phyloP scores from a whole-genome alignment of 2,113 vertebrate genomes.

The Rhinopithecus roxellana region DNA sequence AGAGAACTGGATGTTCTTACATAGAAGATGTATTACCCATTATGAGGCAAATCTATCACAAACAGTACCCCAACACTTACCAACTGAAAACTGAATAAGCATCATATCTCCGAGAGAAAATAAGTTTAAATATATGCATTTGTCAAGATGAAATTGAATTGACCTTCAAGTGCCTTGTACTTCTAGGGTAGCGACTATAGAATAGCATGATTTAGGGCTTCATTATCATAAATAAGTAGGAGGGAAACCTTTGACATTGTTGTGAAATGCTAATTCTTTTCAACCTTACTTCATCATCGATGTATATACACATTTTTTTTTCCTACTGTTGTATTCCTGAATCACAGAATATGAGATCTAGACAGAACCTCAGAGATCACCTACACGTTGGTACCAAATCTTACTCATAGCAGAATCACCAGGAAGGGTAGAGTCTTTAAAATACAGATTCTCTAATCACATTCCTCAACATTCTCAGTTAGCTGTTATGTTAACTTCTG shows the following conservation, averaged over 20 bases:
- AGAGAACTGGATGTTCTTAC: slow-evolving; percentile 59
- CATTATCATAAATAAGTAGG: neutral
- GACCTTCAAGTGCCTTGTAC: slow-evolving; percentile 42
- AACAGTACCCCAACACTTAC: slow-evolving; percentile 36
- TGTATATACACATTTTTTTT: neutral
- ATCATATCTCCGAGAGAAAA: slow-evolving; percentile 42
- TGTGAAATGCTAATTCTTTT: neutral
- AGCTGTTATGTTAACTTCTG: neutral
- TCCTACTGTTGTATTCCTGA: neutral
- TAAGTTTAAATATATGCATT: slow-evolving; percentile 59
- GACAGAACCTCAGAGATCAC: neutral
- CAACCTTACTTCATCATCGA: slow-evolving; percentile 10
- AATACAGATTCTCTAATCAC: neutral
- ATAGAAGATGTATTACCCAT: slow-evolving; percentile 53
- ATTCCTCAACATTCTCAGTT: neutral
- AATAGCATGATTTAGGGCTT: neutral
- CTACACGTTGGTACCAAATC: neutral
- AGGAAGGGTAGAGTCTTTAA: neutral
- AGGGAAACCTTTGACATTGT: neutral
- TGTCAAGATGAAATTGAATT: slow-evolving; percentile 59
- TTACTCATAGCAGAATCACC: neutral
- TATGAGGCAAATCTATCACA: slow-evolving; percentile 54
- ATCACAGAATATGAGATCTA: neutral
- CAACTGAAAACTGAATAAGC: slow-evolving; percentile 41
- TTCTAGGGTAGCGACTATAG: neutral